Percentiles rank a stretch among this genome's conserved stretches.
phyloP scores from a whole-genome alignment of 2,113 vertebrate species.

The Hipposideros armiger region DNA sequence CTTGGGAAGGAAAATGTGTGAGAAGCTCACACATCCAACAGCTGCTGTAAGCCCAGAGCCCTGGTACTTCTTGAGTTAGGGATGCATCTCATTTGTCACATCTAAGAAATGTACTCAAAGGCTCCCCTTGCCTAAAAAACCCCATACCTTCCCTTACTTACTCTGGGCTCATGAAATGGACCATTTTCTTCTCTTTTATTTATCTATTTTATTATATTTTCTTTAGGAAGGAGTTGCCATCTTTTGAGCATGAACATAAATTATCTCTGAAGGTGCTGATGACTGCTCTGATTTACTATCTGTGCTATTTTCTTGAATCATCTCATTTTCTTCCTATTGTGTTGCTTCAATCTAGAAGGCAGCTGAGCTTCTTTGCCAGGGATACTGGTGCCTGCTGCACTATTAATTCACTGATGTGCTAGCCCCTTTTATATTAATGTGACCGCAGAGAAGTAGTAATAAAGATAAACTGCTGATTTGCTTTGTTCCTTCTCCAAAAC shows the following conservation, averaged over 20 bases:
- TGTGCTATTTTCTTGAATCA: constrained; percentile 49
- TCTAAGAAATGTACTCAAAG: background rate
- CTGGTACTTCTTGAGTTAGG: no score
- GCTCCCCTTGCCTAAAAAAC: background rate
- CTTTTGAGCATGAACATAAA: constrained; percentile 47
- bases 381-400: background rate
- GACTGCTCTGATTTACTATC: background rate
- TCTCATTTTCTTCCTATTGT: constrained; percentile 51
- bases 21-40: background rate
- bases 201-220: background rate
- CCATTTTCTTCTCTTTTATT: constrained; percentile 11
- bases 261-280: background rate
- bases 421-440: constrained; percentile 45
- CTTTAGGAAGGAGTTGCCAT: background rate
- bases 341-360: constrained; percentile 2
- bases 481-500: background rate
- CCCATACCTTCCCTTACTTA: background rate
- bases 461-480: constrained; percentile 38
- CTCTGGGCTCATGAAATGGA: background rate
- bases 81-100: background rate
- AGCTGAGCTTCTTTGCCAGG: constrained; percentile 15
- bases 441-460: constrained; percentile 14
- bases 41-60: background rate
- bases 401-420: background rate
- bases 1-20: background rate